Percentiles rank a stretch among this genome's conserved stretches.
phyloP scores from a whole-genome alignment of 2,113 vertebrate species.

The Merops nubicus region DNA sequence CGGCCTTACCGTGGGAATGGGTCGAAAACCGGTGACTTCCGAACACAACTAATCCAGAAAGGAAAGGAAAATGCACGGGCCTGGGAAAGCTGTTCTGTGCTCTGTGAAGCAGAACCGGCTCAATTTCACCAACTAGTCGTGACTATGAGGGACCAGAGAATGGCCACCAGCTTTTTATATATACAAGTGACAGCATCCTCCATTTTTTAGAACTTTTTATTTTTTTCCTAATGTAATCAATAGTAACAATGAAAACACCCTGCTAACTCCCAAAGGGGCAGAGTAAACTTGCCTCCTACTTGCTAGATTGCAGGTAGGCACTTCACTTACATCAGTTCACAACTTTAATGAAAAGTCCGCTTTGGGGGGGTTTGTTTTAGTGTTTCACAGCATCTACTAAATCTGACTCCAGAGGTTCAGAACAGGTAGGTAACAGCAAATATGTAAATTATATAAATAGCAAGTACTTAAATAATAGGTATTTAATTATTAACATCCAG shows the following conservation, averaged over 20 bases:
- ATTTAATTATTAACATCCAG: not conserved
- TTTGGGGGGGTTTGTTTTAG: not conserved
- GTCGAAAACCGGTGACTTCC: not conserved
- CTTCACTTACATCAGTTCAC: not conserved
- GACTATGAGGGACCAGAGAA: not conserved
- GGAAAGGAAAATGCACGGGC: not conserved
- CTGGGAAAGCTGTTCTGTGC: not conserved
- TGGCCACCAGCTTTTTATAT: accelerated
- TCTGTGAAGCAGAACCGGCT: not conserved
- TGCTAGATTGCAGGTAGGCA: not conserved
- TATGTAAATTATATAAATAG: not conserved
- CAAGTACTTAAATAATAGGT: not conserved
- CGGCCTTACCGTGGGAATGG: not conserved
- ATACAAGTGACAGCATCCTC: accelerated
- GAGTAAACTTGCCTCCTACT: not conserved
- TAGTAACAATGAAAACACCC: not conserved
- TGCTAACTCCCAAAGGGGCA: not conserved
- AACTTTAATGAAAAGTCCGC: not conserved
- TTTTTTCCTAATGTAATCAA: not conserved
- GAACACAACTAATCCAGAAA: no score
- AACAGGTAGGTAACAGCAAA: not conserved
- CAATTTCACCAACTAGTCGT: accelerated
- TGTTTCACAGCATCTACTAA: not conserved
- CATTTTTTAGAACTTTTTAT: not conserved
- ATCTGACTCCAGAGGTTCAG: not conserved